Evolutionary conservation across 2,888 invertebrate genomes (phyloP).

Genomic region (Hemicrepidius hirtus): DNA sequence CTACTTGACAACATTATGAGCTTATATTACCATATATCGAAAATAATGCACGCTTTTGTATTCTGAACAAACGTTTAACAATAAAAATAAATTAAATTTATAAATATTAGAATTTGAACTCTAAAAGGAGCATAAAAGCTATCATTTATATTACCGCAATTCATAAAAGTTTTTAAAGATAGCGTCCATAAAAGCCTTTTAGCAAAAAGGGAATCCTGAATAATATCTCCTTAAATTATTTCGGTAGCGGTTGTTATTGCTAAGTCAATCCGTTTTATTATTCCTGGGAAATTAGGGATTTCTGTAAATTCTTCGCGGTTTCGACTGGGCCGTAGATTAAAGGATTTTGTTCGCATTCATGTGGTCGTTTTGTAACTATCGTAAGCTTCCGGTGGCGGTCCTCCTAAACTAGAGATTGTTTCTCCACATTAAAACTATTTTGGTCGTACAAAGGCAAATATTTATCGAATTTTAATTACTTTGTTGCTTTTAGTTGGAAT

Average conservation of each 20-base stretch:
- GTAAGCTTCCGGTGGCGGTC: slow-evolving; percentile 28
- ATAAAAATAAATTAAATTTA: slow-evolving; percentile 7
- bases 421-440: slow-evolving; percentile 33
- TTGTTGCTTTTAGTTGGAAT: neutral
- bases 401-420: slow-evolving; percentile 1
- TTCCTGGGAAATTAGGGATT: slow-evolving; percentile 41
- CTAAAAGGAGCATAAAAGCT: neutral
- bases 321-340: slow-evolving; percentile 37
- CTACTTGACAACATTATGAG: neutral
- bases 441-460: slow-evolving; percentile 21
- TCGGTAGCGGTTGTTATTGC: slow-evolving; percentile 34
- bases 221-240: slow-evolving; percentile 39
- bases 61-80: neutral
- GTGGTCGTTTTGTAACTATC: slow-evolving; percentile 38
- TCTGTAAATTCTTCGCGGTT: slow-evolving; percentile 39
- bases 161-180: slow-evolving; percentile 14
- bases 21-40: neutral
- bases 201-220: slow-evolving; percentile 19
- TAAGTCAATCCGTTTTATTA: slow-evolving; percentile 42
- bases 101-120: neutral
- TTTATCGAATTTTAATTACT: slow-evolving; percentile 28
- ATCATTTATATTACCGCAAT: slow-evolving; percentile 9
- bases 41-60: neutral
- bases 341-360: slow-evolving; percentile 40
- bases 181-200: neutral